Evolutionary conservation across 2,113 vertebrate species (phyloP).

Genomic region (Puntigrus tetrazona): DNA sequence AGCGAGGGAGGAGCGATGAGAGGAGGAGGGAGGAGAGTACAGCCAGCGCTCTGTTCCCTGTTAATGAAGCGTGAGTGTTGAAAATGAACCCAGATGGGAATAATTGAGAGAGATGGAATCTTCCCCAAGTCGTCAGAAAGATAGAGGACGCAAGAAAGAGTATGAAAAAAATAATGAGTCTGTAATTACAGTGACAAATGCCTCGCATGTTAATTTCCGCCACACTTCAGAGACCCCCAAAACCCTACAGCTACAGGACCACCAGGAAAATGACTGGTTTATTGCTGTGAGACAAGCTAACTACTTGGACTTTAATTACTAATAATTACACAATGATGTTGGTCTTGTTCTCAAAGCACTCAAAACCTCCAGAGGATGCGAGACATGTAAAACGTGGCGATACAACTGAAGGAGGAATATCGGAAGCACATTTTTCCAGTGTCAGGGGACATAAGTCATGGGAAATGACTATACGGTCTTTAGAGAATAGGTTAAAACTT

Average conservation of each 20-base stretch:
- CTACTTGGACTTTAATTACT: constrained; percentile 24
- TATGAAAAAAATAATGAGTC: neutral
- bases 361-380: neutral
- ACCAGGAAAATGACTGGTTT: neutral
- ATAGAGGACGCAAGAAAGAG: constrained; percentile 13
- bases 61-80: constrained; percentile 55
- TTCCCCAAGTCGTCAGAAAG: constrained; percentile 13
- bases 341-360: constrained; percentile 8
- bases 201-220: neutral
- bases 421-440: constrained; percentile 40
- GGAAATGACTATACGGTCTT: constrained; percentile 49
- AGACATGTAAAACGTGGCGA: constrained; percentile 8
- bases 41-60: constrained; percentile 44
- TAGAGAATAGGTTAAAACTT: constrained; percentile 25
- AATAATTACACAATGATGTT: constrained; percentile 20
- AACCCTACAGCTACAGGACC: neutral
- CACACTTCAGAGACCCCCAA: neutral
- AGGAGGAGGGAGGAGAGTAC: constrained; percentile 24
- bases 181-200: neutral
- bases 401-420: neutral
- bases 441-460: constrained; percentile 49
- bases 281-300: constrained; percentile 25
- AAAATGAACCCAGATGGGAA: constrained; percentile 59
- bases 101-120: constrained; percentile 56
- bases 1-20: neutral